Percentiles rank a stretch among this genome's conserved stretches.
These are phyloP conservation scores for Pseudanteris insignis DNA, from an alignment of 2,888 invertebrate genomes.

Conservation along the genomic window DNA sequence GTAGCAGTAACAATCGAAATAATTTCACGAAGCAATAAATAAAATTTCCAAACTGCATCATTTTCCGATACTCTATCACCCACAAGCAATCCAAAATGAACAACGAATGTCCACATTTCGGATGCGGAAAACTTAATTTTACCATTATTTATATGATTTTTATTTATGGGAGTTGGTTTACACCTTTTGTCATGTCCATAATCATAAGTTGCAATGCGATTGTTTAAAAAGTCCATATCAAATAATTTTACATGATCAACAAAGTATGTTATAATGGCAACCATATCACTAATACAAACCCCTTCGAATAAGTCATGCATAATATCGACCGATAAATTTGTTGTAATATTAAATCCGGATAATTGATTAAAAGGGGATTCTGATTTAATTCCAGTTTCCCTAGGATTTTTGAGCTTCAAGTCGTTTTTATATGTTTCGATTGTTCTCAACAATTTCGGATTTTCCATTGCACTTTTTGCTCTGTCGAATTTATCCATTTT, in stretches of 20 bases:
- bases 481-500: constrained; percentile 4
- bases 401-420: background rate
- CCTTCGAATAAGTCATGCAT: constrained; percentile 19
- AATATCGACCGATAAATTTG: constrained; percentile 15
- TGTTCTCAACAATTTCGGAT: background rate
- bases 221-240: constrained; percentile 32
- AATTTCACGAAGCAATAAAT: constrained; percentile 24
- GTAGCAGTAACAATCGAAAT: constrained; percentile 6
- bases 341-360: constrained; percentile 5
- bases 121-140: constrained; percentile 32
- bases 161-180: constrained; percentile 12
- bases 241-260: constrained; percentile 15
- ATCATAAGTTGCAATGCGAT: constrained; percentile 18
- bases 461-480: background rate
- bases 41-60: constrained; percentile 33
- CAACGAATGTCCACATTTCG: constrained; percentile 40
- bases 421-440: constrained; percentile 1
- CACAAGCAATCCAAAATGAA: constrained; percentile 32
- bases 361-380: background rate
- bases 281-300: constrained; percentile 13
- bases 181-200: too few relatives aligned
- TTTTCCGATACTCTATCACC: constrained; percentile 28
- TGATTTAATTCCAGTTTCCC: background rate
- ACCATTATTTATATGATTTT: constrained; percentile 20
- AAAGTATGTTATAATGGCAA: constrained; percentile 28